Evolutionary conservation across 2,113 vertebrate genomes (phyloP).

Genomic region (Otis tarda): DNA sequence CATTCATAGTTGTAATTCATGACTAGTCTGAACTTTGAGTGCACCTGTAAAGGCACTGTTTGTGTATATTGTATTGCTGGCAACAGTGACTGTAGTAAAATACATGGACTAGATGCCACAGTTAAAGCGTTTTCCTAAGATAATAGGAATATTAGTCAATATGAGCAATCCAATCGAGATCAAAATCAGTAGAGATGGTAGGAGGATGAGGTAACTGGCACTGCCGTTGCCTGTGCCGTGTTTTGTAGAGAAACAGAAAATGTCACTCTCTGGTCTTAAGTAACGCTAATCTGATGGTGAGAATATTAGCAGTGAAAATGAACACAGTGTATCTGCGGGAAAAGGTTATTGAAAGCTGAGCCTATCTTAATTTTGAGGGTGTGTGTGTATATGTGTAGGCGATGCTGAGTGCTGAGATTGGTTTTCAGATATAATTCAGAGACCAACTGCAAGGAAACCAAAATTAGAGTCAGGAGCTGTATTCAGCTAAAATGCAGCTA

Average conservation of each 20-base stretch:
- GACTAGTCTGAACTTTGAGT: conserved; percentile 55
- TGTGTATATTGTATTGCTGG: conserved; percentile 33
- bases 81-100: conserved; percentile 8
- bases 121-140: not conserved
- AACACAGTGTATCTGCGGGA: not conserved
- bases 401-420: conserved; percentile 29
- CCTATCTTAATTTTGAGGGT: not conserved
- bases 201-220: conserved; percentile 3
- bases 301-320: not conserved
- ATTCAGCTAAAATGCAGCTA: not conserved
- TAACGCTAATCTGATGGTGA: not conserved
- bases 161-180: not conserved
- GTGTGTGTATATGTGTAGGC: not conserved
- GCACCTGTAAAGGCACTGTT: conserved; percentile 56
- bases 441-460: not conserved
- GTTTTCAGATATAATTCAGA: not conserved
- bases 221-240: not conserved
- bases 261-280: not conserved
- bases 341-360: conserved; percentile 43
- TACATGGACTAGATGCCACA: not conserved
- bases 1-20: conserved; percentile 53
- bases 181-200: not conserved
- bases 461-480: not conserved
- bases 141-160: not conserved
- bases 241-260: conserved; percentile 21